Evolutionary conservation across 2,888 invertebrate species (phyloP), one percentile per base, ranked within the genome.

Genomic region (Lissonota sp.): DNA sequence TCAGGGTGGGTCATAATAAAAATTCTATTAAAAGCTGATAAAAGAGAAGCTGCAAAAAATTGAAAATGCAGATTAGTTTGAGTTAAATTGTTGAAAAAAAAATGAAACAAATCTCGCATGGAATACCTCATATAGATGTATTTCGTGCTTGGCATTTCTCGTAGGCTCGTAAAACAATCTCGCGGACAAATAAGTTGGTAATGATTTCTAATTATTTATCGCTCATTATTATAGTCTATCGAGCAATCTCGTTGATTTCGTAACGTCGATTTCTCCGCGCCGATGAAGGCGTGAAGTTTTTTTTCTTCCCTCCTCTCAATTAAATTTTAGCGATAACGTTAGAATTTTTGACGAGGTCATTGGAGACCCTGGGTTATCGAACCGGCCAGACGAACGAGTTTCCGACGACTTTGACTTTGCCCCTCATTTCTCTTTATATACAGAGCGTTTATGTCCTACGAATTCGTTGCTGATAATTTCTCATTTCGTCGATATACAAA

Each of bases 141-240:
- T 51, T 26, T 42, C 75, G 70, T 69, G 63, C 51, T 58, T 64
- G 12, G 66, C 66, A 67, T 66, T 72, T 64, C 53, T 77, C 78
- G 70, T 70, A 77, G 70, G 60, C 60, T 74, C 78, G 66, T 81
- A 70, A 74, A 77, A 78, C 69, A 81, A 78, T 74, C 64, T 60
- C 64, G 10, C n/a, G 64, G 78, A 78, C 73, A 81, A 81, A 81
- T 73, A 71, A 74, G 46, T 42, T 12, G 37, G 37, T 70, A 66
- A 81, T 70, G 64, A 74, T 77, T 64, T 70, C 60, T 70, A 70
- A 78, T 74, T 70, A 74, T 70, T 77, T 53, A 81, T 78, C 69
- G 26, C 26, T 60, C 14, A 16, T 53, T 58, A 26, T 44, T 58
- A 26, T 44, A 53, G 39, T 12, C 71, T 71, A 75, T 75, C 71